These are phyloP conservation scores for Drosophila sp. DNA, from an alignment of 1,140 invertebrate species.

Conservation along the genomic window DNA sequence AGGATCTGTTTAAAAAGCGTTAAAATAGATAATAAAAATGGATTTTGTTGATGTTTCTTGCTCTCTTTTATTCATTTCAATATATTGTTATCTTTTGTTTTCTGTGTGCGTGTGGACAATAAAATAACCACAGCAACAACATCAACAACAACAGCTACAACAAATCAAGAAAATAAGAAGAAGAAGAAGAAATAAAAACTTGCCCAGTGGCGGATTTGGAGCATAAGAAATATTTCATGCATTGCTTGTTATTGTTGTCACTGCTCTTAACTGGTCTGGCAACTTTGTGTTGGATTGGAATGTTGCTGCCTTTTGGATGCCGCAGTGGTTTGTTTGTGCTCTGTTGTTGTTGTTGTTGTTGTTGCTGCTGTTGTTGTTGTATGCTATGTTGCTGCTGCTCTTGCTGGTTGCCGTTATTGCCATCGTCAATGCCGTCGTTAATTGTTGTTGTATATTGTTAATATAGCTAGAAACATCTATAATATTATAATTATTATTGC, in stretches of 20 bases:
- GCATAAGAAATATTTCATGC: constrained; percentile 77
- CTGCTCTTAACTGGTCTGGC: constrained; percentile 74
- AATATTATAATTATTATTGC: constrained; percentile 6
- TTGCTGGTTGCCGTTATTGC: constrained; percentile 31
- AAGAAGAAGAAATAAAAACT: constrained; percentile 33
- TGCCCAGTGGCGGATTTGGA: constrained; percentile 71
- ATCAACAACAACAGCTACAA: neutral
- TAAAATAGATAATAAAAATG: neutral
- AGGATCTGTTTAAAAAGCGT: neutral
- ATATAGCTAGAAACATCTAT: no score
- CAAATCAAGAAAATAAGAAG: constrained; percentile 14
- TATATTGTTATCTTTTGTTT: constrained; percentile 32
- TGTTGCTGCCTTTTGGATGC: constrained; percentile 72
- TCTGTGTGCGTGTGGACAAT: constrained; percentile 28
- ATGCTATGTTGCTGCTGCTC: constrained; percentile 28
- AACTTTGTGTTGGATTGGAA: constrained; percentile 75
- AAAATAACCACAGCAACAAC: constrained; percentile 13
- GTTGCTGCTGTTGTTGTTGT: constrained; percentile 27
- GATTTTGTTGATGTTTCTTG: constrained; percentile 15
- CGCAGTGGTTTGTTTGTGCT: constrained; percentile 21
- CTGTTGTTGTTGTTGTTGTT: constrained; percentile 37
- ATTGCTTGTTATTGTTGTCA: constrained; percentile 51
- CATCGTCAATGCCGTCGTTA: constrained; percentile 26
- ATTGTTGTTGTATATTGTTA: constrained; percentile 16
- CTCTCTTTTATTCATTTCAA: no score